Base-by-base conservation (phyloP, 2,113 vertebrate genomes). In the Paracyprichromis sp. region DNA sequence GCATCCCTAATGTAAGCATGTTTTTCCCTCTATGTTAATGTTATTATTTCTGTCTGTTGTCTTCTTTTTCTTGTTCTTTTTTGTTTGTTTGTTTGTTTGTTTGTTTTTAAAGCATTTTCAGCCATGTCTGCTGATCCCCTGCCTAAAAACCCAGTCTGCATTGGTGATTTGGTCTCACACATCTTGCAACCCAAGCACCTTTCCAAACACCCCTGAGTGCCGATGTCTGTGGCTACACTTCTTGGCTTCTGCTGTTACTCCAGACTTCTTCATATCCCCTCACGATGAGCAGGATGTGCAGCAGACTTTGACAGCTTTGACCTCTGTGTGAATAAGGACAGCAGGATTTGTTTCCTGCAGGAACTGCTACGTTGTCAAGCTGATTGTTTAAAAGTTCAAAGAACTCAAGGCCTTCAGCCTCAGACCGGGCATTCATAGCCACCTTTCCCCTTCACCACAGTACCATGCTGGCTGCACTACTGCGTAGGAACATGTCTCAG, bases 401-500 rank as follows among this genome's bases (percentile, higher is more conserved):
- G 21, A 54, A 38, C 12, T 63, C 45, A 56, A 80, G 38, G 57
- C 52, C 7, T n/a, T 81, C 40, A 47, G 53, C 71, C 85, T 59
- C 19, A 54, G 10, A 47, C 26, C 24, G 9, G 61, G 57, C n/a
- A 24, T 43, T 56, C 43, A 10, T 34, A 36, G 73, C 73, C 45
- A 31, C 26, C 57, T 38, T 66, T 53, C 66, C 47, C 38, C 88
- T 63, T 47, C 4, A 17, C 63, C 52, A 47, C 86, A 87, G 88
- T 93, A 95, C 76, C 90, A 99, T 99, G 98, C 97, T 98, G 93
- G 96, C 97, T 93, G 92, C 96, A 82, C 94, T 98, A 86, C 96
- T 97, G 93, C 97, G 97, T 82, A 98, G 98, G 96, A 98, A 98
- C 92, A 97, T 99, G 97, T 99, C 99, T 84, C 98, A 99, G 95